These are phyloP conservation scores for Drosophila mercatorum DNA, from an alignment of 2,888 invertebrate genomes.

Conservation along the genomic window DNA sequence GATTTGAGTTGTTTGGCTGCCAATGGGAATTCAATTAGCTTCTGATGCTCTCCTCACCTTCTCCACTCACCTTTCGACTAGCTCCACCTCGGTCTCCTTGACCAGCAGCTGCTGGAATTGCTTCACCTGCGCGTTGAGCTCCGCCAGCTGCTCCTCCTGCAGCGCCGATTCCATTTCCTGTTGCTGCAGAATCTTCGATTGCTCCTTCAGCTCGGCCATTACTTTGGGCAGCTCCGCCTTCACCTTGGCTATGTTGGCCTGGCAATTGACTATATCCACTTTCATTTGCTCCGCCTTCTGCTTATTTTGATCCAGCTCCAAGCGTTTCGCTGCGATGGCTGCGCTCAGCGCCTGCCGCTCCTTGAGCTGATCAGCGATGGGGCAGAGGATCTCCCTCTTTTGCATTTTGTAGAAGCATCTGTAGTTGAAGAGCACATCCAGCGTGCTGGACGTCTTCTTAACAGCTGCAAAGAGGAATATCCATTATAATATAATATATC, in stretches of 20 bases:
- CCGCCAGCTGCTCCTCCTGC: conserved; percentile 29
- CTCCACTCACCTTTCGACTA: conserved; percentile 53
- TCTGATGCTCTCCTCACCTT: neutral
- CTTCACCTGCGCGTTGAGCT: conserved; percentile 49
- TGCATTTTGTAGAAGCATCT: conserved; percentile 80
- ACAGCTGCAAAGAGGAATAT: conserved; percentile 54
- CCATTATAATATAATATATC: neutral
- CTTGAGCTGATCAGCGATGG: conserved; percentile 56
- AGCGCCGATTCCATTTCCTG: conserved; percentile 40
- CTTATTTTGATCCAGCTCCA: conserved; percentile 54
- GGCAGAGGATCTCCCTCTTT: conserved; percentile 71
- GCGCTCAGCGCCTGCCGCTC: conserved; percentile 53
- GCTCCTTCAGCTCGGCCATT: conserved; percentile 38
- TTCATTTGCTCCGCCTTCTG: conserved; percentile 47
- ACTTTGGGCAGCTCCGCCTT: conserved; percentile 32
- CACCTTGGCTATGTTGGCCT: conserved; percentile 45
- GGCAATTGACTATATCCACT: conserved; percentile 35
- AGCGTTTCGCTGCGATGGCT: conserved; percentile 46
- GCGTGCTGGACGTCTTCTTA: conserved; percentile 76
- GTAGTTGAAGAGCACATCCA: conserved; percentile 80
- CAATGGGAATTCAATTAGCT: neutral
- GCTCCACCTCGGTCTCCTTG: conserved; percentile 64
- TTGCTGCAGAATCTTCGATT: conserved; percentile 46
- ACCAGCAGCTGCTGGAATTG: conserved; percentile 66
- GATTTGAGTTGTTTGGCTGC: conserved; percentile 43